These are phyloP conservation scores for Cariama cristata DNA, from an alignment of 2,113 vertebrate species.

Conservation along the genomic window DNA sequence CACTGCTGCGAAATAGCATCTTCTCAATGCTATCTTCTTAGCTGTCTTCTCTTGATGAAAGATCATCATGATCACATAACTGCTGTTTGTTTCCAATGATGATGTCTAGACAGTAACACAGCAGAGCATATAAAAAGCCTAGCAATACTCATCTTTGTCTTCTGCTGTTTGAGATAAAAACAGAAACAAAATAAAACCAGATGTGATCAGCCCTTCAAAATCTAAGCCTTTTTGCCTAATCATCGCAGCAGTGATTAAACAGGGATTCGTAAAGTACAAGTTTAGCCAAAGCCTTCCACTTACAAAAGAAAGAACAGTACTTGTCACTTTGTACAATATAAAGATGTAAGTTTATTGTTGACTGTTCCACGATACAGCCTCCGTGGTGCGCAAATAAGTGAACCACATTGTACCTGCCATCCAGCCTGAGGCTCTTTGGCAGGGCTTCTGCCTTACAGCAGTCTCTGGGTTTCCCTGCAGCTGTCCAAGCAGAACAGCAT, in stretches of 20 bases:
- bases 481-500: neutral
- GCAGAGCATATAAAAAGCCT: neutral
- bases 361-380: fast-evolving
- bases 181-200: conserved; percentile 28
- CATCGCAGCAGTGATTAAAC: neutral
- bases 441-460: neutral
- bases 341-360: neutral
- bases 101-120: neutral
- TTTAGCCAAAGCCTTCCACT: neutral
- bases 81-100: neutral
- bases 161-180: conserved; percentile 51
- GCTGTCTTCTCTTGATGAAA: neutral
- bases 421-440: neutral
- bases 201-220: neutral
- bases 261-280: neutral
- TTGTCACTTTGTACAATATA: neutral
- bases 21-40: neutral
- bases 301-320: neutral
- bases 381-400: fast-evolving
- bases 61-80: neutral
- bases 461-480: neutral
- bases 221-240: neutral
- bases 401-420: neutral
- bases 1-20: neutral
- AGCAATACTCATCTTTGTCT: conserved; percentile 42